Conservation (phyloP, 2,797 vertebrate genomes). For the Psittacula derbiana region DNA sequence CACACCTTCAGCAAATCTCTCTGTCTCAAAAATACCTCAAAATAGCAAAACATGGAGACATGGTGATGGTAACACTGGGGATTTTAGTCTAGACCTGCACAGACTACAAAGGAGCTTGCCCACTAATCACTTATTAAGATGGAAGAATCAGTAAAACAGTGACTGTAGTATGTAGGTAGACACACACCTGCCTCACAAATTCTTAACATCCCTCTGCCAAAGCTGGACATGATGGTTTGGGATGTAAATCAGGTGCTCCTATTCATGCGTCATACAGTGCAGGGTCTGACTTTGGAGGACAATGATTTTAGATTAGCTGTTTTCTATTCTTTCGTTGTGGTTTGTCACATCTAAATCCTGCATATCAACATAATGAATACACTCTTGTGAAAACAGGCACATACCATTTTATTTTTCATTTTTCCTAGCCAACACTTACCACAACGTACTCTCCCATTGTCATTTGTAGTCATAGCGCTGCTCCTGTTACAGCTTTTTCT, state of each 20-base stretch:
- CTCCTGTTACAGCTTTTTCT: conserved; percentile 10
- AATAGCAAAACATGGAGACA: background rate
- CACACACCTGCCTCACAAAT: background rate
- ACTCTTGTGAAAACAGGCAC: background rate
- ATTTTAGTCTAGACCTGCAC: background rate
- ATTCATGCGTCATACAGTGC: background rate
- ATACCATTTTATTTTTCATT: background rate
- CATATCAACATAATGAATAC: background rate
- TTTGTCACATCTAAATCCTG: background rate
- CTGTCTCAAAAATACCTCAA: background rate
- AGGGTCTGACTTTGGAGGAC: background rate
- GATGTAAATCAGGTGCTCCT: background rate
- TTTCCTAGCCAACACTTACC: background rate
- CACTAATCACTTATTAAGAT: background rate
- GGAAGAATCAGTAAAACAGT: background rate
- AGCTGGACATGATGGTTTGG: background rate
- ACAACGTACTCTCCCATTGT: background rate
- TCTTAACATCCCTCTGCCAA: background rate
- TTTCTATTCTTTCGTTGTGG: background rate
- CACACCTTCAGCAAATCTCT: background rate
- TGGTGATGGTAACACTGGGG: background rate
- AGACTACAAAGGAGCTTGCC: background rate
- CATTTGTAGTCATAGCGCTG: conserved; percentile 14
- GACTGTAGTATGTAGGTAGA: background rate
- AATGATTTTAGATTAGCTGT: background rate